Evolutionary conservation across 2,113 vertebrate species (phyloP), one percentile per base, ranked within the genome.

Genomic region (Microcebus ravelobensis): DNA sequence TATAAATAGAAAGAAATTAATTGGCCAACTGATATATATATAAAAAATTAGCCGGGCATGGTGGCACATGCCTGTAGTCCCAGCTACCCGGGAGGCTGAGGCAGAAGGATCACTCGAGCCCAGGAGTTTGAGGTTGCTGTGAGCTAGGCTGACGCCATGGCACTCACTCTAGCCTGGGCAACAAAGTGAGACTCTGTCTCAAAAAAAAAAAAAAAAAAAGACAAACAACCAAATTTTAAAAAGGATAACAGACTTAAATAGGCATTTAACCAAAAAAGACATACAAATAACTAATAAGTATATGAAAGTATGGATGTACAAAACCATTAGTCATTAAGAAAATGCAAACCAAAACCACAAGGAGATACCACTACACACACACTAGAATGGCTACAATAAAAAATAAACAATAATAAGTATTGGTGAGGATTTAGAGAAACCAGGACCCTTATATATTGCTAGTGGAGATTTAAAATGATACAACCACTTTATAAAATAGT

Each of bases 241-340:
- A 65, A 45, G 42, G n/a, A 29, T 80, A 79, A 74, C 48, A 74
- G 25, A 48, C 27, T 29, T 74, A 74, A 74, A 45, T 27, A 74
- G 25, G 13, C 73, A 74, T 45, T 74, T 74, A 25, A 48, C 39
- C 25, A 77, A 85, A 82, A 96, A 65, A 65, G 63, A 48, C 23
- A 92, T 36, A 86, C 61, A 90, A 68, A 73, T 80, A 90, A 90
- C 55, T 48, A 89, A 84, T 88, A 77, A 77, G 34, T 52, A 50
- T 52, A 93, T 84, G 23, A 87, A 94, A 81, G 9, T 48, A 90
- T 48, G 20, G 52, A 55, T 55, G 52, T 21, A 67, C 27, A 39
- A 83, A 12, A 63, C 21, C 50, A 85, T 67, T 48, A 63, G 23
- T 91, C 36, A 70, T 55, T 55, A 55, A 11, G 25, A 67, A 70